A percentile compares a stretch with the other conserved stretches of the same genome.
Evolutionary conservation across 2,797 vertebrate genomes (phyloP).

Genomic region (Lepidocolaptes lacrymiger): DNA sequence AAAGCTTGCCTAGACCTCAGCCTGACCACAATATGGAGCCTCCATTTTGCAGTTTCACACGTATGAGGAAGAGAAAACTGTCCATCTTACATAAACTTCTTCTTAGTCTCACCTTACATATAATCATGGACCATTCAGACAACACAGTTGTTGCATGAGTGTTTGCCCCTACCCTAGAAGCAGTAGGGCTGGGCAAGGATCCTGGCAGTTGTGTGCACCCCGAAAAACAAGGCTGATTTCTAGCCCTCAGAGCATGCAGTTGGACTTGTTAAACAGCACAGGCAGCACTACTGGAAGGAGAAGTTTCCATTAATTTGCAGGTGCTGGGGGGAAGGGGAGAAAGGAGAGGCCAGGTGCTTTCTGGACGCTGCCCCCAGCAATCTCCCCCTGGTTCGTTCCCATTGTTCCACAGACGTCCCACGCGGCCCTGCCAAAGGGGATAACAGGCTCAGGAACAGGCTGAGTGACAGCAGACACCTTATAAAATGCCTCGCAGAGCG

Average conservation of each 20-base stretch:
- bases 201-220: neutral
- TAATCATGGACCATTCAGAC: neutral
- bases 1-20: neutral
- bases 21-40: neutral
- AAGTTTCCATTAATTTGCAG: constrained; percentile 70
- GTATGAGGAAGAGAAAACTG: neutral
- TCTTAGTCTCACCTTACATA: neutral
- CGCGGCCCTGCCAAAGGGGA: neutral
- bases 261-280: constrained; percentile 49
- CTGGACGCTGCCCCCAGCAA: constrained; percentile 50
- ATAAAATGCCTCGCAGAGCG: constrained; percentile 65
- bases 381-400: neutral
- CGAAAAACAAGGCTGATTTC: neutral
- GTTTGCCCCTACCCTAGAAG: neutral
- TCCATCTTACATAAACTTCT: neutral
- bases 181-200: neutral
- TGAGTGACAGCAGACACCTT: constrained; percentile 72
- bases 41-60: neutral
- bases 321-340: constrained; percentile 36
- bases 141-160: neutral
- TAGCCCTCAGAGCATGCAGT: neutral
- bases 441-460: constrained; percentile 53
- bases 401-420: constrained; percentile 48
- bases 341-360: constrained; percentile 63
- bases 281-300: constrained; percentile 17